Evolutionary conservation across 2,888 invertebrate genomes (phyloP), one percentile per base, ranked within the genome.

Genomic region (Ochropleura leucogaster): DNA sequence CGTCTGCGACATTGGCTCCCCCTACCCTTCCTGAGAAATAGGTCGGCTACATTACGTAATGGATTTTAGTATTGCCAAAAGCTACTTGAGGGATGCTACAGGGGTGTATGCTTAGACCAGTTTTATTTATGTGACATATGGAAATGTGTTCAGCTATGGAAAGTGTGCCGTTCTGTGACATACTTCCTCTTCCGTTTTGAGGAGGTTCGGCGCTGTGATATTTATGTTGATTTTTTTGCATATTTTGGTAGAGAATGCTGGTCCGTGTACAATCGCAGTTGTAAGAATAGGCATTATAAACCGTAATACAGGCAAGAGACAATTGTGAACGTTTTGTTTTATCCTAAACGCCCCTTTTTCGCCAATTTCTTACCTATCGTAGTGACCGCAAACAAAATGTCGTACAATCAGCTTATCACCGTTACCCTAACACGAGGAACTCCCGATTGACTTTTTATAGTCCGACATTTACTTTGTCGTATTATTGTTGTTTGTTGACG

Each of bases 11-110:
- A 88, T 84, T 85, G 88, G 86, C 79, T 80, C 83, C 84, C 85
- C 83, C 83, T 86, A 84, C 82, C 87, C 83, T 87, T 82, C 75
- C 76, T 71, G 74, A 71, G 83, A 91, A 92, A 90, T 93, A 89
- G 92, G 92, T 92, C 92, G 91, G 88, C 87, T 88, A 90, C 90
- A 91, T 93, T 92, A 92, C 90, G 89, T 93, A 91, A 93, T 91
- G 89, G 90, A 89, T 90, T 89, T 88, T 84, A 87, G 85, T 89
- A 88, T 87, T 88, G 87, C 89, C 79, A 69, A 83, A 80, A 87
- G 85, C 77, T 81, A 84, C 82, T 88, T 84, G 79, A 79, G 84
- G 84, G 83, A 84, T 87, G 83, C 85, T 88, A 83, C 86, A 82
- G 83, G 82, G 85, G 74, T 88, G 83, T 80, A 72, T 74, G 65